Percentiles rank a stretch among this genome's conserved stretches.
phyloP scores from a whole-genome alignment of 1,140 invertebrate species.

The Cephus cinctus region DNA sequence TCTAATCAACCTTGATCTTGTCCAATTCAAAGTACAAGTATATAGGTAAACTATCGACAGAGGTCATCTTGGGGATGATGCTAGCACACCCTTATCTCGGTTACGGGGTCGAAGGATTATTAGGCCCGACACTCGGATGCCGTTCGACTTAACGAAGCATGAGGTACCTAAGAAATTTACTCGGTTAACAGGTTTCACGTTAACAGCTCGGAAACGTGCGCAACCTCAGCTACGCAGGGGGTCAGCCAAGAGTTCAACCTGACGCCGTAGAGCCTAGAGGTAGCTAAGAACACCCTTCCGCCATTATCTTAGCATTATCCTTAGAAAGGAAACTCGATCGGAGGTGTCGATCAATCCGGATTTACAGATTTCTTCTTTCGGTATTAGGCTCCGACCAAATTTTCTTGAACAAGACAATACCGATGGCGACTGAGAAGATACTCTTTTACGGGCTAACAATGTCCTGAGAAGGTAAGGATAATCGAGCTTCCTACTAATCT shows the following conservation, averaged over 20 bases:
- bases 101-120: too few species aligned
- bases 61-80: too few species aligned
- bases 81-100: too few species aligned
- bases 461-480: constrained; percentile 1
- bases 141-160: constrained; percentile 2
- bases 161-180: constrained; percentile 11
- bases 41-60: too few species aligned
- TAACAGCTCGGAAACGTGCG: constrained; percentile 9
- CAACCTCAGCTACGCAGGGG: neutral
- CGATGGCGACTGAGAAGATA: too few species aligned
- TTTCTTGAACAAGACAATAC: too few species aligned
- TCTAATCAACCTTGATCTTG: too few species aligned
- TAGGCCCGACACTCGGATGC: too few species aligned
- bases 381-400: too few species aligned
- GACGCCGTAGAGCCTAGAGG: constrained; percentile 3
- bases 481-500: constrained; percentile 23
- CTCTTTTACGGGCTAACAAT: too few species aligned
- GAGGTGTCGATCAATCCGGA: constrained; percentile 23
- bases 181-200: constrained; percentile 25
- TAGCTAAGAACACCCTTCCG: constrained; percentile 15
- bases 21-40: too few species aligned
- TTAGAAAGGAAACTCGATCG: constrained; percentile 11
- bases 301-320: constrained; percentile 14
- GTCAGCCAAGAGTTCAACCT: constrained; percentile 13
- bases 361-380: constrained; percentile 6